Evolutionary conservation across 2,113 vertebrate species (phyloP).

Genomic region (Piaya cayana): DNA sequence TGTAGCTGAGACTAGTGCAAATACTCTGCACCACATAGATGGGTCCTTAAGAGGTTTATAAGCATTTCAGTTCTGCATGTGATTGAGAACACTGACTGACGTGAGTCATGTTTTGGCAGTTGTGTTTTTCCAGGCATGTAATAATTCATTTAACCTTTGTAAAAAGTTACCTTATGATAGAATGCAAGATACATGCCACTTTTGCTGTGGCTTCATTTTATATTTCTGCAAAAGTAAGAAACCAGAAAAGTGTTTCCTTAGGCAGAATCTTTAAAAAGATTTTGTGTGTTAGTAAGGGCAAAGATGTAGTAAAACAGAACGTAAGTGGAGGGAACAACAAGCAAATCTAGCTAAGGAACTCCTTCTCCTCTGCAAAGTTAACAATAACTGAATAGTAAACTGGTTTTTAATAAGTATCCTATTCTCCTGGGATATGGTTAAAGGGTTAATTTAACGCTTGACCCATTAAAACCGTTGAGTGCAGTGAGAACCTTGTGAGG

Average conservation of each 20-base stretch:
- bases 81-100: not conserved
- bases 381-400: constrained; percentile 62
- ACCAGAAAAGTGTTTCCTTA: not conserved
- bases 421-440: constrained; percentile 56
- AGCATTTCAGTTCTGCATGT: not conserved
- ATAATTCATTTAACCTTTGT: not conserved
- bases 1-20: not conserved
- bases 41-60: rapidly evolving
- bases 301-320: not conserved
- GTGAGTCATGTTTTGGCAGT: not conserved
- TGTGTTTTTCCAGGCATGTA: not conserved
- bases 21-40: not conserved
- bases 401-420: constrained; percentile 68
- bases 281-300: not conserved
- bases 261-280: not conserved
- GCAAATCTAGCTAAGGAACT: not conserved
- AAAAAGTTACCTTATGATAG: not conserved
- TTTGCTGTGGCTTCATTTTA: not conserved
- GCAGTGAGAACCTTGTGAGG: constrained; percentile 78
- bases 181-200: not conserved
- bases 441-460: constrained; percentile 80
- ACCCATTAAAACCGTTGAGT: constrained; percentile 74
- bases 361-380: not conserved
- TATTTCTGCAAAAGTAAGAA: not conserved
- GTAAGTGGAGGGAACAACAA: not conserved